Conservation (phyloP, 2,113 vertebrate species). For the Mugil cephalus region DNA sequence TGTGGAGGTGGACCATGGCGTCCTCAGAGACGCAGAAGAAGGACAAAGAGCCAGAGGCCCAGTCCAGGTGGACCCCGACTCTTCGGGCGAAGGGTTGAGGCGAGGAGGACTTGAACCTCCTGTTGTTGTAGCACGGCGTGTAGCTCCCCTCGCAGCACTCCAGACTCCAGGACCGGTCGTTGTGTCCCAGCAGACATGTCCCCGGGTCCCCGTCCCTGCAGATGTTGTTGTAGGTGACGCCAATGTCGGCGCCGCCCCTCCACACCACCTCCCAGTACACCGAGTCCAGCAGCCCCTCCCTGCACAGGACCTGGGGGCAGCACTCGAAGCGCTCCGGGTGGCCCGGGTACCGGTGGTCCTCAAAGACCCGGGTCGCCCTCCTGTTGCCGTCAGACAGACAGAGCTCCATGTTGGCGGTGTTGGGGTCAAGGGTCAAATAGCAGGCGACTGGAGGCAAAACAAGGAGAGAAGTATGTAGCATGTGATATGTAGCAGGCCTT, state of each 20-base stretch:
- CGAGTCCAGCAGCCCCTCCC: slow-evolving; percentile 70
- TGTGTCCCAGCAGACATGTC: slow-evolving; percentile 69
- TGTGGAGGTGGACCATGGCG: slow-evolving; percentile 66
- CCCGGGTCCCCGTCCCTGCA: slow-evolving; percentile 16
- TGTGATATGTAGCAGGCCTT: too few species aligned
- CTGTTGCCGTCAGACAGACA: slow-evolving; percentile 51
- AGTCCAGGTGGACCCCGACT: slow-evolving; percentile 68
- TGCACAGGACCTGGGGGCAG: slow-evolving; percentile 74
- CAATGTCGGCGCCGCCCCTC: slow-evolving; percentile 62
- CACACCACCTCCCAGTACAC: slow-evolving; percentile 76
- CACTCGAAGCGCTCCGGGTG: slow-evolving; percentile 51
- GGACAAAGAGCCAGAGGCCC: slow-evolving; percentile 44
- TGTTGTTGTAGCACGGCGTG: slow-evolving; percentile 49
- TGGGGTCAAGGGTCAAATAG: slow-evolving; percentile 75
- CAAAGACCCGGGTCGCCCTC: slow-evolving; percentile 55
- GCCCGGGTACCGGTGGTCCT: not conserved
- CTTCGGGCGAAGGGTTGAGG: slow-evolving; percentile 47
- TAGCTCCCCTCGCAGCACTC: slow-evolving; percentile 67
- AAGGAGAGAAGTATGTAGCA: too few species aligned
- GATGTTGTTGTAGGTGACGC: slow-evolving; percentile 67
- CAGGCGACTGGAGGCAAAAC: slow-evolving; percentile 52
- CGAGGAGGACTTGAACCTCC: slow-evolving; percentile 42
- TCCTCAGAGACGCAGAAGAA: slow-evolving; percentile 70
- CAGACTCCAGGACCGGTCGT: slow-evolving; percentile 65
- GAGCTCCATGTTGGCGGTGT: slow-evolving; percentile 73